phyloP scores from a whole-genome alignment of 2,113 vertebrate genomes.

The Procapra przewalskii region DNA sequence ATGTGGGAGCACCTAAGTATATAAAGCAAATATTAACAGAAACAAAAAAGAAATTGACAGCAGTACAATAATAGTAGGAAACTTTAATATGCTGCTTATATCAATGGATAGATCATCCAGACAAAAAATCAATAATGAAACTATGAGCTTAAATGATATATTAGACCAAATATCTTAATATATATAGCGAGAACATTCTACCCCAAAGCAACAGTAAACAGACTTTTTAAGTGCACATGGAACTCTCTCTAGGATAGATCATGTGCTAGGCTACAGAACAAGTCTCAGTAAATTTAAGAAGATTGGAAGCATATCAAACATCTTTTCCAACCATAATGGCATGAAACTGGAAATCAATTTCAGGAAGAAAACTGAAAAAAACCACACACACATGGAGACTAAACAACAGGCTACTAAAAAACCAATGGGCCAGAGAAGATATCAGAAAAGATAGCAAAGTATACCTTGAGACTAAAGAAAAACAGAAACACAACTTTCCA shows the following conservation, averaged over 20 bases:
- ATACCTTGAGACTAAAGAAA: neutral
- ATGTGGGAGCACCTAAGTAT: neutral
- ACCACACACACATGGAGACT: neutral
- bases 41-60: neutral
- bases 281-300: neutral
- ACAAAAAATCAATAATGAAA: neutral
- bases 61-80: neutral
- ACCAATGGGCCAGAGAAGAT: neutral
- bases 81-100: neutral
- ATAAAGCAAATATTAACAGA: neutral
- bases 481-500: neutral
- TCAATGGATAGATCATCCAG: neutral
- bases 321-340: neutral
- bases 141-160: neutral
- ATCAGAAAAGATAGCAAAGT: neutral
- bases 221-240: neutral
- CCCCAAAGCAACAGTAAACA: neutral
- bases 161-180: neutral
- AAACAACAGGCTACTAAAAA: neutral
- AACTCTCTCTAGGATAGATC: neutral
- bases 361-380: neutral
- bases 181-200: neutral
- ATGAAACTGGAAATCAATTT: neutral
- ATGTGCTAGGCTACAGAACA: neutral
- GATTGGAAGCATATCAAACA: neutral